Conservation (phyloP, 1,140 invertebrate species). For the Diploscapter pachys region DNA sequence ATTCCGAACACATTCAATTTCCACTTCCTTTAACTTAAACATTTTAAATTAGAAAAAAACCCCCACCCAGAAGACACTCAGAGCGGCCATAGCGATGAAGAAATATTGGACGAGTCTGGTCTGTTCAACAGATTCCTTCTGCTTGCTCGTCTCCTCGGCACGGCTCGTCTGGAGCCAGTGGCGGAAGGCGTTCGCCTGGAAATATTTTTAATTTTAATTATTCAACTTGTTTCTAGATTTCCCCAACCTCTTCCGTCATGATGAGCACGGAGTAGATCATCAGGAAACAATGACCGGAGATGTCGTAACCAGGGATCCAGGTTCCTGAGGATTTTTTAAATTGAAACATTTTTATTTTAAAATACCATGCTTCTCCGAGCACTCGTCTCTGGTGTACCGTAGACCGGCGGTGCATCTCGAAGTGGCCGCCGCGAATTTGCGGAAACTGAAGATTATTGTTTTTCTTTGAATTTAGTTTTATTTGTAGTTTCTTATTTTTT, state of each 20-base stretch:
- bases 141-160: conserved; percentile 3
- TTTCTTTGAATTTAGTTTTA: too few relatives aligned
- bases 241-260: conserved; percentile 45
- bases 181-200: conserved; percentile 43
- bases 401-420: conserved; percentile 15
- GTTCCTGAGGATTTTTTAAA: too few relatives aligned
- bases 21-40: too few relatives aligned
- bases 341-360: too few relatives aligned
- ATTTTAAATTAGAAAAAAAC: neutral
- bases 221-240: too few relatives aligned
- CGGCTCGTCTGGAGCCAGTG: conserved; percentile 38
- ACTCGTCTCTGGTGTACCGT: conserved; percentile 4
- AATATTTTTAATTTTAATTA: too few relatives aligned
- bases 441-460: conserved; percentile 3
- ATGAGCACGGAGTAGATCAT: conserved; percentile 51
- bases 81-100: conserved; percentile 62
- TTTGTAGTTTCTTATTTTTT: too few relatives aligned
- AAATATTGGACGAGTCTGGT: conserved; percentile 77
- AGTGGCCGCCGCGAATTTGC: conserved; percentile 12
- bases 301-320: conserved; percentile 34
- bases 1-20: too few relatives aligned
- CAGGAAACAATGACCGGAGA: conserved; percentile 53
- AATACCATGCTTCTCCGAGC: conserved; percentile 21
- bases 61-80: conserved; percentile 47
- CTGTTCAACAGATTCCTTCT: conserved; percentile 60